phyloP scores from a whole-genome alignment of 2,888 invertebrate species.

The Yponomeuta plumbellus region DNA sequence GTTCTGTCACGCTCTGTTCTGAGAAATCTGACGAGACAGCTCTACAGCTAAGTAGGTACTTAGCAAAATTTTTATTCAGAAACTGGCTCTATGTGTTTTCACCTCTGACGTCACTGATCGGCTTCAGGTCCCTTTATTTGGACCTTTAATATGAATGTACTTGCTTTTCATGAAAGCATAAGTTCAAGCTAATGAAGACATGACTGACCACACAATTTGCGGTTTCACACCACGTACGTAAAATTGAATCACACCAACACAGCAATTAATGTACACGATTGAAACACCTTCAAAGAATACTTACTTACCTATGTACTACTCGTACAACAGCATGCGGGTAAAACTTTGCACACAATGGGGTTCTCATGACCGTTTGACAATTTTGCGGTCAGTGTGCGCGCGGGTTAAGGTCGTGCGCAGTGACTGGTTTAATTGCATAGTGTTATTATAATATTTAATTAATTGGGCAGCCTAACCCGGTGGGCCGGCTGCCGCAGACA shows the following conservation, averaged over 20 bases:
- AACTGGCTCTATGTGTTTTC: no score
- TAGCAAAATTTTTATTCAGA: no score
- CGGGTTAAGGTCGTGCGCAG: slow-evolving; percentile 5
- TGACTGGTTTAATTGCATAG: background rate
- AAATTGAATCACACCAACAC: background rate
- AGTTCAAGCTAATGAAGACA: no score
- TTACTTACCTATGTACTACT: background rate
- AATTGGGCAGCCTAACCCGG: background rate
- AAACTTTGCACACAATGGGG: slow-evolving; percentile 11
- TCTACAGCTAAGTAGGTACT: no score
- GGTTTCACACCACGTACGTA: background rate
- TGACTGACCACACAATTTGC: no score
- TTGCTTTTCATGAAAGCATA: no score
- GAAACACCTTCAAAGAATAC: background rate
- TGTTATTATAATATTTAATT: background rate
- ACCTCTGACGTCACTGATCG: no score
- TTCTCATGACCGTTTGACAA: slow-evolving; percentile 9
- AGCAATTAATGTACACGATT: background rate
- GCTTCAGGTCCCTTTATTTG: no score
- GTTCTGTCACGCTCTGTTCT: no score
- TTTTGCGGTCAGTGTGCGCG: slow-evolving; percentile 10
- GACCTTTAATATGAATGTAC: no score
- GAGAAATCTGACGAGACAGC: no score
- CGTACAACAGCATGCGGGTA: slow-evolving; percentile 6
- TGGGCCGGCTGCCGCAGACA: background rate